A percentile compares a stretch with the other conserved stretches of the same genome.
phyloP scores from a whole-genome alignment of 1,140 invertebrate genomes.

The Scaptomyza graminum region DNA sequence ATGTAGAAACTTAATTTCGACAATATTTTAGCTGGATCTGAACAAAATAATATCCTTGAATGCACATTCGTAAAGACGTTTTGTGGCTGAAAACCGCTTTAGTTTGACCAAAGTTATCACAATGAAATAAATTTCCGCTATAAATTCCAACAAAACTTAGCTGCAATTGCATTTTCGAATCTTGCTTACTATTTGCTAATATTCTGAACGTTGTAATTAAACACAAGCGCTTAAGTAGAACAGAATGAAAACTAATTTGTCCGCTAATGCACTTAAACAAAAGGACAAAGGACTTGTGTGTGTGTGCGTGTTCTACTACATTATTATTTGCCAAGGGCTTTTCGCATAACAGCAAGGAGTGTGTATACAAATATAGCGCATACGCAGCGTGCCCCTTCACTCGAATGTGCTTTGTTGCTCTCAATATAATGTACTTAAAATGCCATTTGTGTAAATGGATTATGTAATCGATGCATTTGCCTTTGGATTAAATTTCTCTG shows the following conservation, averaged over 20 bases:
- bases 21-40: no score
- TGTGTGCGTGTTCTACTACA: constrained; percentile 8
- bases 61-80: no score
- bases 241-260: constrained; percentile 46
- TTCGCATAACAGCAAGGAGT: constrained; percentile 4
- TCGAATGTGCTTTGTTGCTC: constrained; percentile 49
- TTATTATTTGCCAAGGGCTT: constrained; percentile 38
- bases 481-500: constrained; percentile 42
- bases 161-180: background rate
- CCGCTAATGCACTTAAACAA: constrained; percentile 30
- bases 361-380: constrained; percentile 58
- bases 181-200: background rate
- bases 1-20: no score
- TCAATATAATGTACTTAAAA: constrained; percentile 82
- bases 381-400: constrained; percentile 55
- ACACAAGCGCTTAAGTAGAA: constrained; percentile 60
- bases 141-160: background rate
- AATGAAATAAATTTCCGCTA: no score
- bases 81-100: no score
- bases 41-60: no score
- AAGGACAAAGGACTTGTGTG: background rate
- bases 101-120: no score
- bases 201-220: constrained; percentile 63
- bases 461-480: constrained; percentile 79
- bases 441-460: constrained; percentile 81